phyloP scores from a whole-genome alignment of 2,888 invertebrate species.

The Stenichneumon culpator region DNA sequence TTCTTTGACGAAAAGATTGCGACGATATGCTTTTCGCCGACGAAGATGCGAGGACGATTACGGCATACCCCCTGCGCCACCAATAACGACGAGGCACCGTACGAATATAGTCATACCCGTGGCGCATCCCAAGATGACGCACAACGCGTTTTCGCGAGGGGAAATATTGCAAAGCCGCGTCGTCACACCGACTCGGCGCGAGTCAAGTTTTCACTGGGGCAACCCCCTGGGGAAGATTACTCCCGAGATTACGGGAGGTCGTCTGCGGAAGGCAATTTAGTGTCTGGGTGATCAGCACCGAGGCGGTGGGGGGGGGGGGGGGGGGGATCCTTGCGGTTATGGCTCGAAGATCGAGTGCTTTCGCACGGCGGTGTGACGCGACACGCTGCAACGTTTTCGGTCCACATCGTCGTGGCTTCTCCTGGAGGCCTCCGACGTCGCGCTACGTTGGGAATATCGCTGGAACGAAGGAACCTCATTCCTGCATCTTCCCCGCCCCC shows the following conservation, averaged over 20 bases:
- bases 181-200: slow-evolving; percentile 30
- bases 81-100: slow-evolving; percentile 6
- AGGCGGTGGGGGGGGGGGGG: slow-evolving; percentile 13
- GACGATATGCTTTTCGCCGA: neutral
- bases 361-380: slow-evolving; percentile 40
- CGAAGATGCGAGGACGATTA: slow-evolving; percentile 3
- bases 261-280: slow-evolving; percentile 70
- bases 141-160: slow-evolving; percentile 10
- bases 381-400: slow-evolving; percentile 59
- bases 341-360: slow-evolving; percentile 67
- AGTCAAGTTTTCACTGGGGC: slow-evolving; percentile 58
- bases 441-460: slow-evolving; percentile 58
- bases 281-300: slow-evolving; percentile 70
- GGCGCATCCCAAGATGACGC: slow-evolving; percentile 4
- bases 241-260: slow-evolving; percentile 68
- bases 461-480: slow-evolving; percentile 59
- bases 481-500: slow-evolving; percentile 12
- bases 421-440: slow-evolving; percentile 47
- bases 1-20: slow-evolving; percentile 1
- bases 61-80: neutral
- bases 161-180: slow-evolving; percentile 50
- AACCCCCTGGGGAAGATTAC: slow-evolving; percentile 61
- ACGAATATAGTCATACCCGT: neutral
- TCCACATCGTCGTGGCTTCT: slow-evolving; percentile 47
- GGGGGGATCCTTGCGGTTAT: slow-evolving; percentile 64